phyloP scores from a whole-genome alignment of 2,113 vertebrate species.

The Planiliza haematocheilus region DNA sequence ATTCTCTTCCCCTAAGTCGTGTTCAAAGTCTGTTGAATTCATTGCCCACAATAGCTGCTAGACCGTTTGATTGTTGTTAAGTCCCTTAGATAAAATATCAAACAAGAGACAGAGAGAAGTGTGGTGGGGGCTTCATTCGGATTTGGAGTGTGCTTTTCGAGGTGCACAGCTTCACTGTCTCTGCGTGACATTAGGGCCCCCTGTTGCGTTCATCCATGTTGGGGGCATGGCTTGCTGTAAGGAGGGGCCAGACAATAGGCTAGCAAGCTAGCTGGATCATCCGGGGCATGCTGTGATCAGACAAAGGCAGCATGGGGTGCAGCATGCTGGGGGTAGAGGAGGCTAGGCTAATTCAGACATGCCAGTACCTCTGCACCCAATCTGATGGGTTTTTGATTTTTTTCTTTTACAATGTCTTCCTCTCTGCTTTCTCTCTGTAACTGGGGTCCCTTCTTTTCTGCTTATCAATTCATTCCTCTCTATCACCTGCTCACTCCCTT shows the following conservation, averaged over 20 bases:
- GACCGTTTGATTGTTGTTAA: slow-evolving; percentile 77
- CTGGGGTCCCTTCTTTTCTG: neutral
- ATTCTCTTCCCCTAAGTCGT: slow-evolving; percentile 72
- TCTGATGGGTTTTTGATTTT: neutral
- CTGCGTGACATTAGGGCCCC: slow-evolving; percentile 67
- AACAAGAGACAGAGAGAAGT: slow-evolving; percentile 58
- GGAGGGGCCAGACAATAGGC: slow-evolving; percentile 29
- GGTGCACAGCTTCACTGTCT: slow-evolving; percentile 45
- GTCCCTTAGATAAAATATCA: slow-evolving; percentile 81
- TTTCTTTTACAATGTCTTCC: slow-evolving; percentile 15
- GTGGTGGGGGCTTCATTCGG: slow-evolving; percentile 11
- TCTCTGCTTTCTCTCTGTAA: slow-evolving; percentile 22
- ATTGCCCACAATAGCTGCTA: slow-evolving; percentile 68
- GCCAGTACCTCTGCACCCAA: slow-evolving; percentile 15
- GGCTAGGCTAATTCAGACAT: slow-evolving; percentile 54
- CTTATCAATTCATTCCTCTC: slow-evolving; percentile 43
- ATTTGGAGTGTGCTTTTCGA: slow-evolving; percentile 60
- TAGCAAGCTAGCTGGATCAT: slow-evolving; percentile 70
- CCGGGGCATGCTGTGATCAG: slow-evolving; percentile 72
- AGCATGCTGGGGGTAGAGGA: slow-evolving; percentile 39
- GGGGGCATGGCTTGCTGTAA: slow-evolving; percentile 40
- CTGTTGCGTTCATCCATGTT: slow-evolving; percentile 68
- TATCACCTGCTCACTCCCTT: slow-evolving; percentile 35
- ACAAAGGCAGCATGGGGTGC: slow-evolving; percentile 75
- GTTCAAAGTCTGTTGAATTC: slow-evolving; percentile 76